Percentiles rank a stretch among this genome's conserved stretches.
phyloP scores from a whole-genome alignment of 2,888 invertebrate species.

The Chrysolina haemoptera region DNA sequence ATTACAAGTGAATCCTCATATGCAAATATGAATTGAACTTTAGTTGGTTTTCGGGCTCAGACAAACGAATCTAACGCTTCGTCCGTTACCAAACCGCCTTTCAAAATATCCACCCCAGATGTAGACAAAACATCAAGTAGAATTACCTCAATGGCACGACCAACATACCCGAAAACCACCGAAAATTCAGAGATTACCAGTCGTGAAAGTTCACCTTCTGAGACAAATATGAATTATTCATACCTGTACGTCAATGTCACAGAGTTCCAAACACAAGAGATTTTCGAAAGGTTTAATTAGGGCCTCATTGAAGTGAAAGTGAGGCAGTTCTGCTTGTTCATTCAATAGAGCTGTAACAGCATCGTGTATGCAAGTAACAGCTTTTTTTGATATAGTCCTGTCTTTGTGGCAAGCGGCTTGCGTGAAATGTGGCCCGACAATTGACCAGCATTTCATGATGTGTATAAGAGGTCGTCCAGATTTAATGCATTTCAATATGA shows the following conservation, averaged over 20 bases:
- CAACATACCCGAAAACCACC: too few relatives aligned
- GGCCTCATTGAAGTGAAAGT: constrained; percentile 97
- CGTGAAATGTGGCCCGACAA: constrained; percentile 93
- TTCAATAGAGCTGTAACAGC: constrained; percentile 90
- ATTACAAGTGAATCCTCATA: constrained; percentile 15
- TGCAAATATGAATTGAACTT: too few relatives aligned
- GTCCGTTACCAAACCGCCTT: too few relatives aligned
- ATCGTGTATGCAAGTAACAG: constrained; percentile 93
- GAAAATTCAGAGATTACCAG: too few relatives aligned
- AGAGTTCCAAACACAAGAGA: constrained; percentile 91
- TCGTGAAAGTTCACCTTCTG: too few relatives aligned
- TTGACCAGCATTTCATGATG: constrained; percentile 91
- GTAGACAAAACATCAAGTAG: too few relatives aligned
- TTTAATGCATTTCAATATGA: constrained; percentile 88
- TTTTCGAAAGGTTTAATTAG: constrained; percentile 96
- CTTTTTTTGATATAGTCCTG: constrained; percentile 89
- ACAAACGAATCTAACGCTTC: too few relatives aligned
- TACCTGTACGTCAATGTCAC: constrained; percentile 91
- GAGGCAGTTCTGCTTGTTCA: constrained; percentile 89
- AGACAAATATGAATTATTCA: constrained; percentile 43
- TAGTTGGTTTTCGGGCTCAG: too few relatives aligned
- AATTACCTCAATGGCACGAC: too few relatives aligned
- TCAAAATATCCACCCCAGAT: too few relatives aligned
- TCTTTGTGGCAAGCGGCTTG: constrained; percentile 96
- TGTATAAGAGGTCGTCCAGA: constrained; percentile 92